phyloP scores from a whole-genome alignment of 2,113 vertebrate genomes.

The Cyanoramphus novaezelandiae region DNA sequence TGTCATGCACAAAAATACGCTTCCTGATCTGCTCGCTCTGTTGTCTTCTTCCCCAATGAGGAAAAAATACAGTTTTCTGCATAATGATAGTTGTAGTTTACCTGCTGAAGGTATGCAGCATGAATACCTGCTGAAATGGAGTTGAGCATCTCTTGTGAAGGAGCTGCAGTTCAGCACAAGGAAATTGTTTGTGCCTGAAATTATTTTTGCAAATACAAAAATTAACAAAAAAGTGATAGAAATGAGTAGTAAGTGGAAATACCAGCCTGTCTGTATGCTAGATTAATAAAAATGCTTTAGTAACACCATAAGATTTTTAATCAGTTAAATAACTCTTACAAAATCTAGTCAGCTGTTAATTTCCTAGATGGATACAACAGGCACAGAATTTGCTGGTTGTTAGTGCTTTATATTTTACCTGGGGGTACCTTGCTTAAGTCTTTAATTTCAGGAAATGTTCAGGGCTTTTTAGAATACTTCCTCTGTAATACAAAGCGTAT shows the following conservation, averaged over 20 bases:
- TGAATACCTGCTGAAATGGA: background rate
- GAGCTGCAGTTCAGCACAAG: background rate
- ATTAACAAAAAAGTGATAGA: background rate
- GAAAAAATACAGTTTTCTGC: background rate
- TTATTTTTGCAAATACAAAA: background rate
- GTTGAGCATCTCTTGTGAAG: background rate
- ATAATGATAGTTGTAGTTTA: background rate
- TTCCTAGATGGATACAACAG: background rate
- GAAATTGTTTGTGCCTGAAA: background rate
- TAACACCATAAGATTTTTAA: background rate
- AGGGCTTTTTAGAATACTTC: background rate
- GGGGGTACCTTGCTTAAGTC: background rate
- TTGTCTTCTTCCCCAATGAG: background rate
- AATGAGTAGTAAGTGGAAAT: background rate
- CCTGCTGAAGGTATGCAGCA: background rate
- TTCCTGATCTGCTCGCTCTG: rapidly evolving
- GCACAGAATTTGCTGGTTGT: background rate
- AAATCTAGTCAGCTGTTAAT: background rate
- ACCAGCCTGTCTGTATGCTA: background rate
- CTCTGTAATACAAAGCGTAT: background rate
- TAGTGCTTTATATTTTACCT: background rate
- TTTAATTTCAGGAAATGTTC: background rate
- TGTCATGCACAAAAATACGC: rapidly evolving
- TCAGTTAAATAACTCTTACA: background rate
- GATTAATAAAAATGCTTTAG: background rate